These are phyloP conservation scores for Prosapia bicincta DNA, from an alignment of 2,888 invertebrate species.

Conservation along the genomic window DNA sequence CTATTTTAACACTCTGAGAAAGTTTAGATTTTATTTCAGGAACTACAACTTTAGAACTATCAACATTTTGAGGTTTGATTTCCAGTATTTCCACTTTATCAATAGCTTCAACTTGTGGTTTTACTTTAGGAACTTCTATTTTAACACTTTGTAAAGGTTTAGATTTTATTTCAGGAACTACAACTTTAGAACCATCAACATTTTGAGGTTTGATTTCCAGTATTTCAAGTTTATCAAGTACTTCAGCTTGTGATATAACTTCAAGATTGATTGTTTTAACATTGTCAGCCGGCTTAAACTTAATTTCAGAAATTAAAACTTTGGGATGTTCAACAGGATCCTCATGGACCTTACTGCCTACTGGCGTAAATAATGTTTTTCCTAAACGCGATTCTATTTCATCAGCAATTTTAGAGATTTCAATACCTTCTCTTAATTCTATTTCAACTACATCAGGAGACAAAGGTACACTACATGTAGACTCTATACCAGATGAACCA, in stretches of 20 bases:
- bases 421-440: not conserved
- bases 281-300: not conserved
- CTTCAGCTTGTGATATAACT: not conserved
- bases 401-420: not conserved
- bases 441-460: not conserved
- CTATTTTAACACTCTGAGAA: not conserved
- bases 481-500: too few relatives aligned
- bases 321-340: not conserved
- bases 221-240: not conserved
- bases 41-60: not conserved
- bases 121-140: constrained; percentile 14
- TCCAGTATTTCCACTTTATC: not conserved
- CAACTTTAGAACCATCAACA: not conserved
- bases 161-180: too few relatives aligned
- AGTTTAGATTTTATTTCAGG: not conserved
- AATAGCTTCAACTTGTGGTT: not conserved
- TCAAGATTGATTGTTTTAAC: not conserved
- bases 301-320: not conserved
- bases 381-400: not conserved
- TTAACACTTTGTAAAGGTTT: not conserved
- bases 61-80: not conserved
- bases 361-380: not conserved
- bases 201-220: not conserved
- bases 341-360: too few relatives aligned
- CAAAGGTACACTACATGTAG: not conserved